A percentile compares a stretch with the other conserved stretches of the same genome.
Evolutionary conservation across 2,888 invertebrate species (phyloP).

Genomic region (Cataglyphis cursor): DNA sequence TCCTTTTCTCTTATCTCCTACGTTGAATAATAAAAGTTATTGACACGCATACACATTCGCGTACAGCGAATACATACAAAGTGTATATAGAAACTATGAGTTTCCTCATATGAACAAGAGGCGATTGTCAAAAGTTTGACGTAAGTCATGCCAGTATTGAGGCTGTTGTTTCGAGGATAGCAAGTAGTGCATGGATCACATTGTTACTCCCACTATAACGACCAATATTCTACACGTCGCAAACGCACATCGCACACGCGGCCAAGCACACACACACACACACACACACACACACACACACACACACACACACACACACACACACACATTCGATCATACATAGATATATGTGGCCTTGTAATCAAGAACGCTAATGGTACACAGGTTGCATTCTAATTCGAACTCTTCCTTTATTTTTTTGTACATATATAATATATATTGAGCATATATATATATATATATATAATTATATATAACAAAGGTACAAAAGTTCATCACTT

Average conservation of each 20-base stretch:
- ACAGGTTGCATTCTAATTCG: not conserved
- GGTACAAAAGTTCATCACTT: slow-evolving; percentile 74
- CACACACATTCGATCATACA: slow-evolving; percentile 5
- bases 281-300: too few relatives aligned
- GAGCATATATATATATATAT: slow-evolving; percentile 50
- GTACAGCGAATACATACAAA: not conserved
- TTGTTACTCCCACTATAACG: slow-evolving; percentile 54
- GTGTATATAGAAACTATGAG: slow-evolving; percentile 9
- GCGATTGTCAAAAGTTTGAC: slow-evolving; percentile 77
- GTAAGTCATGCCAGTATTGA: slow-evolving; percentile 76
- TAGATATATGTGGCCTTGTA: not conserved
- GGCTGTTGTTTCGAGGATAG: slow-evolving; percentile 79
- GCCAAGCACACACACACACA: too few relatives aligned
- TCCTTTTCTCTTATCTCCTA: too few relatives aligned
- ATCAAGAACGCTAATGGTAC: not conserved
- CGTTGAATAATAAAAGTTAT: too few relatives aligned
- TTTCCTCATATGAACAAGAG: slow-evolving; percentile 58
- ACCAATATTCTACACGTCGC: slow-evolving; percentile 64
- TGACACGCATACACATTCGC: not conserved
- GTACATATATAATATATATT: slow-evolving; percentile 51
- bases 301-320: too few relatives aligned
- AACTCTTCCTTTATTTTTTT: slow-evolving; percentile 55
- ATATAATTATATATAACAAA: slow-evolving; percentile 71
- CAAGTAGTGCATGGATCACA: slow-evolving; percentile 66
- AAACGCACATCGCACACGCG: slow-evolving; percentile 3